Evolutionary conservation across 2,113 vertebrate species (phyloP), one percentile per base, ranked within the genome.

Genomic region (Trochalopteron elliotii): DNA sequence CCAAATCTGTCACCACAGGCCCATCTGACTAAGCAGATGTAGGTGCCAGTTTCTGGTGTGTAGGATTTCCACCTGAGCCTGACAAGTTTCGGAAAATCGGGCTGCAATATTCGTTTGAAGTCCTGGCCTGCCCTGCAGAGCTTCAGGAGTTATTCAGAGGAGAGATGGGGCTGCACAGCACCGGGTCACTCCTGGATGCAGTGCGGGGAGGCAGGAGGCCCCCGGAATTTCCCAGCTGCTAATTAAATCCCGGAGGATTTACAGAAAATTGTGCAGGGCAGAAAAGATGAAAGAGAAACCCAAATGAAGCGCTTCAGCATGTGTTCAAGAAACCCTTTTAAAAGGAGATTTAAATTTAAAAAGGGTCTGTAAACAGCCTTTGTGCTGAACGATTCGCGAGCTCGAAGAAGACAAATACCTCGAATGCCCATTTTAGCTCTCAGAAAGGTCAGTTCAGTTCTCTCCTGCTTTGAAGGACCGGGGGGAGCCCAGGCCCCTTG

Each of bases 181-280:
- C 52, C 9, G 2, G 76, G 75, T 60, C 83, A 35, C 86, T 76
- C 45, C 22, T 42, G 44, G 33, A 35, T 22, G 80, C 72, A 17
- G 10, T 0, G 2, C 69, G 25, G 57, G 77, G 52, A 47, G 88
- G 78, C 53, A 33, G 86, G 91, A 96, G 75, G 85, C 61, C 83
- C 72, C 55, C 0, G 7, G 84, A 88, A 65, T 59, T 95, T 90
- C 94, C 87, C 78, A 33, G 89, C 57, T 93, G 89, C 82, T 96
- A 95, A 97, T 88, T 97, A 89, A 96, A 95, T 85, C 95, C 94
- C 91, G 71, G 44, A 77, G 87, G 84, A 90, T 25, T 90, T 67
- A 8, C 31, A 72, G 86, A 64, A 88, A 57, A 68, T 7, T 28
- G 31, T 24, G 21, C 50, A 79, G 85, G 77, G 20, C 23, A 49